These are phyloP conservation scores for Malthinus seriepunctatus DNA, from an alignment of 2,888 invertebrate genomes.

Conservation along the genomic window DNA sequence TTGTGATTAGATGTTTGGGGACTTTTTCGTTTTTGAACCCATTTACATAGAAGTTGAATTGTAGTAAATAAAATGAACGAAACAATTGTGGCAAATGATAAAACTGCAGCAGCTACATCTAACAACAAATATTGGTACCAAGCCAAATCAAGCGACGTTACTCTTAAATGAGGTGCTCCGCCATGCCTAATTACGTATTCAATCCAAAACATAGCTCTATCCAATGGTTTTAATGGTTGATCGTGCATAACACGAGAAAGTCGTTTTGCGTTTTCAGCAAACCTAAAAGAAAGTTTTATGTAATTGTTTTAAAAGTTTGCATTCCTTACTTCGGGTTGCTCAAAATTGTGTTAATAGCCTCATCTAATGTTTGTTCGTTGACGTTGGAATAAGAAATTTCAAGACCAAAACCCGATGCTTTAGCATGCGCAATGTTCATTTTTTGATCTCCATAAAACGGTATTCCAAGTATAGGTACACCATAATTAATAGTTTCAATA, in stretches of 20 bases:
- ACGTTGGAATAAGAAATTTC: neutral
- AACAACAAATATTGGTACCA: conserved; percentile 34
- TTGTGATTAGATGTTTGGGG: too few species aligned
- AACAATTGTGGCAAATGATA: too few species aligned
- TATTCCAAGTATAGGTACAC: conserved; percentile 56
- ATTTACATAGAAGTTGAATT: too few species aligned
- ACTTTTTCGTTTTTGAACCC: too few species aligned
- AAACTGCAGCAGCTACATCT: conserved; percentile 15
- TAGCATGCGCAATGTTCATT: neutral
- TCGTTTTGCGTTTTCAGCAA: conserved; percentile 33
- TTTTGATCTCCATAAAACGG: conserved; percentile 58
- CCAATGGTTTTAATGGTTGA: conserved; percentile 34
- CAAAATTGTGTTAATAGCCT: neutral
- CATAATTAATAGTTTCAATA: conserved; percentile 57
- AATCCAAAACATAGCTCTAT: conserved; percentile 38
- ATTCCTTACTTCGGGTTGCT: neutral
- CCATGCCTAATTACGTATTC: conserved; percentile 38
- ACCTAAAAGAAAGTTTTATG: conserved; percentile 28
- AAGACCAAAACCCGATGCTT: neutral
- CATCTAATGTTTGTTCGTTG: neutral
- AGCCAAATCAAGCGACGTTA: conserved; percentile 22
- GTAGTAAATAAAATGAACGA: too few species aligned
- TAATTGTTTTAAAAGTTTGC: too few species aligned
- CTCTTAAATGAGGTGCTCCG: conserved; percentile 37
- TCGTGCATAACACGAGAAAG: conserved; percentile 31